A percentile compares a stretch with the other conserved stretches of the same genome.
Evolutionary conservation across 1,140 invertebrate genomes (phyloP).

Genomic region (Ceratina japonica): DNA sequence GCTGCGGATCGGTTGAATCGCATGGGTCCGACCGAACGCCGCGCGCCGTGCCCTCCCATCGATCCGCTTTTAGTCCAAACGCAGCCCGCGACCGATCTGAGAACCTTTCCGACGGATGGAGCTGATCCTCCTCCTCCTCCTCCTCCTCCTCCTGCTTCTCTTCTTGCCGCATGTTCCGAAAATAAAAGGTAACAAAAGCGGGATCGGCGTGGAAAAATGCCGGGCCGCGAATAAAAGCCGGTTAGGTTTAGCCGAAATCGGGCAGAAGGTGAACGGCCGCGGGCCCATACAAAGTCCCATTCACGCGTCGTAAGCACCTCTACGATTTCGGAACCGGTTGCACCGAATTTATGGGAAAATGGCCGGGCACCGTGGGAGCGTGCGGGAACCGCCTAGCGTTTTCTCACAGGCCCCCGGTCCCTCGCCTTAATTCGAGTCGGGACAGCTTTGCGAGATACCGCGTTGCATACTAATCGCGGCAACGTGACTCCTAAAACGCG

Average conservation of each 20-base stretch:
- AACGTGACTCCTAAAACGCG: conserved; percentile 29
- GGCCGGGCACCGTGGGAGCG: conserved; percentile 52
- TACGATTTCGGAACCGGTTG: conserved; percentile 60
- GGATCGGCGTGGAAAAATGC: conserved; percentile 9
- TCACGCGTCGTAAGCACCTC: conserved; percentile 54
- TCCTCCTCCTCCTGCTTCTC: too few relatives aligned
- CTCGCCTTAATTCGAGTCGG: conserved; percentile 34
- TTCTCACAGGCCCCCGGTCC: neutral
- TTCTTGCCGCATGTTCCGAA: too few relatives aligned
- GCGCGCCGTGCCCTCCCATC: neutral
- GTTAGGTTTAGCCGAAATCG: conserved; percentile 35
- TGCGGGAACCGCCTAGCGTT: conserved; percentile 11
- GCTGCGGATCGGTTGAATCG: conserved; percentile 22
- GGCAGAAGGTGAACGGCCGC: conserved; percentile 53
- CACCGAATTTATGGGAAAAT: conserved; percentile 60
- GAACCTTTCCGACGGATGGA: neutral
- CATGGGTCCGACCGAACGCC: neutral
- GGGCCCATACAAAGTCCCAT: conserved; percentile 40
- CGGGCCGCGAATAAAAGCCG: conserved; percentile 25
- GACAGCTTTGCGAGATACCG: neutral
- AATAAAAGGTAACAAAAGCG: neutral
- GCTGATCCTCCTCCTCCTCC: too few relatives aligned
- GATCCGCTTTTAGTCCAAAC: conserved; percentile 16
- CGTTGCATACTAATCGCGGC: conserved; percentile 42
- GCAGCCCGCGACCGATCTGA: neutral